A percentile compares a stretch with the other conserved stretches of the same genome.
phyloP scores from a whole-genome alignment of 30 jellyfish, hydroid and myxozoan species.

The Clytia hemisphaerica region DNA sequence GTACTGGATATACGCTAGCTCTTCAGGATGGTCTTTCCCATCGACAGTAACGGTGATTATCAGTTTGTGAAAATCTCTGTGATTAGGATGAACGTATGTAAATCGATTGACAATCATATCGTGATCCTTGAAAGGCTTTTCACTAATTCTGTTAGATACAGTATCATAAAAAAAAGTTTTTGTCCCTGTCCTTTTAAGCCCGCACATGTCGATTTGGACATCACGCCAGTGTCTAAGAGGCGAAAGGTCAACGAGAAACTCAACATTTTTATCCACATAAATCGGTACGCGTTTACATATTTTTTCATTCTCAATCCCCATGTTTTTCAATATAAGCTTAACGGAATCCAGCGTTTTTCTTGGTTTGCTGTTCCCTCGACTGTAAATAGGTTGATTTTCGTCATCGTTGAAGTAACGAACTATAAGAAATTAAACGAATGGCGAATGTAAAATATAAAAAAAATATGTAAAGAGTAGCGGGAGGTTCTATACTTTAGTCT shows the following conservation, averaged over 20 bases:
- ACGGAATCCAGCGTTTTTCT: too few species aligned
- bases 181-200: slow-evolving; percentile 27
- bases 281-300: too few species aligned
- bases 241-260: slow-evolving; percentile 26
- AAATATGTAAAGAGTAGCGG: too few species aligned
- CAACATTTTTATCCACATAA: slow-evolving; percentile 29
- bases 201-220: slow-evolving; percentile 26
- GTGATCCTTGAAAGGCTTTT: neutral
- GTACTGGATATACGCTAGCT: slow-evolving; percentile 11
- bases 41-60: slow-evolving; percentile 8
- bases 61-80: slow-evolving; percentile 35
- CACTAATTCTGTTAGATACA: neutral
- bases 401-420: too few species aligned
- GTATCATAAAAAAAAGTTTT: slow-evolving; percentile 17
- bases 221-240: slow-evolving; percentile 30
- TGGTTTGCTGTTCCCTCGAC: too few species aligned
- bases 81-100: slow-evolving; percentile 4
- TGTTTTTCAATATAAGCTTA: too few species aligned
- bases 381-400: too few species aligned
- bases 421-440: too few species aligned
- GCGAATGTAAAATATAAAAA: too few species aligned
- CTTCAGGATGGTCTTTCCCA: neutral
- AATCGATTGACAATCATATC: slow-evolving; percentile 11
- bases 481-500: too few species aligned
- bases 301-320: too few species aligned